Conservation (phyloP, 2,797 vertebrate species). For the Tenualosa ilisha region DNA sequence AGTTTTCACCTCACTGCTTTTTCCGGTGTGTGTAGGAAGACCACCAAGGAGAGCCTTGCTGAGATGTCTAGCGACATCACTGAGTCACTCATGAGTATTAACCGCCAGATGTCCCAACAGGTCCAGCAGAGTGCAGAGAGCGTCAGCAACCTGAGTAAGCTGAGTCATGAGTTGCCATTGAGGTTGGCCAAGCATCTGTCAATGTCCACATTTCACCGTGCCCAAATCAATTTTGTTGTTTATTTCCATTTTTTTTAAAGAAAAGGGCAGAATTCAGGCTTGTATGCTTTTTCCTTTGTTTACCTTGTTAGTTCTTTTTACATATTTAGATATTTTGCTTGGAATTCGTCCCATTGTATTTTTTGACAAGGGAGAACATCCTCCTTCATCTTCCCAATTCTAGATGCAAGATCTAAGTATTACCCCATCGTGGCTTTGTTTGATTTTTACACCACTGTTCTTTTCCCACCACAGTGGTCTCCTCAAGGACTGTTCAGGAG, state of each 20-base stretch:
- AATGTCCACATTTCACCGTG: background rate
- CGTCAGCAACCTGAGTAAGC: conserved; percentile 83
- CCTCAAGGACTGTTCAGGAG: conserved; percentile 89
- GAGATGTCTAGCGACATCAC: conserved; percentile 89
- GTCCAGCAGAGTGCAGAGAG: conserved; percentile 90
- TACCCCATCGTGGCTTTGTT: background rate
- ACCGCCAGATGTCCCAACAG: conserved; percentile 94
- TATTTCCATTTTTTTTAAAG: background rate
- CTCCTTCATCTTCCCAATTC: background rate
- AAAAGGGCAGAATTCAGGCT: too few relatives aligned
- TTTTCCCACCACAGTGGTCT: conserved; percentile 71
- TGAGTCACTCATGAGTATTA: conserved; percentile 90
- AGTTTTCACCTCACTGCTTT: conserved; percentile 1
- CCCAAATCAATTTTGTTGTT: background rate
- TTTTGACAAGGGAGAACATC: background rate
- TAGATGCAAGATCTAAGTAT: background rate
- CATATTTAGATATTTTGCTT: background rate
- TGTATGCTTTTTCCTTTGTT: background rate
- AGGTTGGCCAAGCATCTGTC: background rate
- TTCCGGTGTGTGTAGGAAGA: conserved; percentile 72
- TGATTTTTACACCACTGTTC: background rate
- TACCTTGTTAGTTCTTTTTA: background rate
- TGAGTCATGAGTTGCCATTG: background rate
- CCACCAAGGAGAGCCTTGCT: conserved; percentile 86
- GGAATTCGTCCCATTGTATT: background rate